Base-by-base conservation (phyloP, 2,888 invertebrate species). In the Malthinus seriepunctatus region DNA sequence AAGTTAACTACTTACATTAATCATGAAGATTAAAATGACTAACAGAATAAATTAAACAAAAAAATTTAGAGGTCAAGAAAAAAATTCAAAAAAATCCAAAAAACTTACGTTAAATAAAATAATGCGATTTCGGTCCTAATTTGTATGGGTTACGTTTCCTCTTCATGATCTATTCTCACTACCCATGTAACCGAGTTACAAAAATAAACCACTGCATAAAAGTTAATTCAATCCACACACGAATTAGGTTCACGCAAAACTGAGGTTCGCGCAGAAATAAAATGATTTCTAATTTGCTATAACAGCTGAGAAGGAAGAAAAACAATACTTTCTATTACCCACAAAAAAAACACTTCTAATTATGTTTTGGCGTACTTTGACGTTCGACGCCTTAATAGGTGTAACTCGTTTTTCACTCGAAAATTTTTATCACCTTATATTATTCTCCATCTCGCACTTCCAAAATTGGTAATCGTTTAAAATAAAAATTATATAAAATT, bases 191-290 rank as follows among this genome's bases (percentile, higher is more conserved):
- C 14, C 12, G 35, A 45, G 47, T 32, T 39, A 47, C 32, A 39
- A 48, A 54, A 54, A 47, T 48, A 54, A 38, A 47, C 47, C 54
- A 54, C 54, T 53, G 53, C 53, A 53, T 35, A 53, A 11, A 42
- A 54, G 37, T 45, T 45, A 47, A 37, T 39, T 38, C 33, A 39
- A 48, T 44, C 44, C 45, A 35, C 52, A 48, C 54, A 32, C 54
- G 54, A 48, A 35, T 14, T 52, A 54, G 38, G 54, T 48, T 39
- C 54, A 48, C 48, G 38, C 54, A 39, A 48, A 47, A 32, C 54
- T 46, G 48, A 32, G 54, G 47, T 39, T 48, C 54, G 54, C 48
- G 47, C 54, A 54, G 47, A 48, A 54, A 48, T 47, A 47, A 23
- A 23, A 23, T 2, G 38, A 38, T 54, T 48, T 31, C 23, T 10